Percentiles rank a stretch among this genome's conserved stretches.
These are phyloP conservation scores for Agrilus cyanescens DNA, from an alignment of 2,888 invertebrate genomes.

Conservation along the genomic window DNA sequence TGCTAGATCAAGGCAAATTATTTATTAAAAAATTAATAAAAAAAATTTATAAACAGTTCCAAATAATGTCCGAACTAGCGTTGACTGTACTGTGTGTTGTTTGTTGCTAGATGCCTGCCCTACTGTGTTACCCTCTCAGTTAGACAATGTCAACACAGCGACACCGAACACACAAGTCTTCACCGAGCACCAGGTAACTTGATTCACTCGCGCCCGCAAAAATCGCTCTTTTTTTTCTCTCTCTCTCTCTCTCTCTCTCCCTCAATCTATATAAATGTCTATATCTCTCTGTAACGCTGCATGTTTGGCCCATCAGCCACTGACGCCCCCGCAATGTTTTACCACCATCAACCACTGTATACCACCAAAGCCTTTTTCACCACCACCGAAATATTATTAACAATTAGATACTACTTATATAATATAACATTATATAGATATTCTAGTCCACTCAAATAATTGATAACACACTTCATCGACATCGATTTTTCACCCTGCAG, in stretches of 20 bases:
- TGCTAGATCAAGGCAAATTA: too few species aligned
- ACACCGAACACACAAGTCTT: constrained; percentile 37
- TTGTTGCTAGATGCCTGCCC: constrained; percentile 94
- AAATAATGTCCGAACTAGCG: constrained; percentile 23
- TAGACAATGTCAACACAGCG: constrained; percentile 71
- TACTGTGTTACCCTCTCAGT: constrained; percentile 66
- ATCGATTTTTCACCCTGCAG: too few species aligned
- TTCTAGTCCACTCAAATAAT: too few species aligned
- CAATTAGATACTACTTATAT: too few species aligned
- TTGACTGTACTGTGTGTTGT: constrained; percentile 67
- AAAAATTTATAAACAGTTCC: constrained; percentile 9
- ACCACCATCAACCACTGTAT: not conserved
- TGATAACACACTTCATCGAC: too few species aligned
- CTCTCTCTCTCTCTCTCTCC: constrained; percentile 12
- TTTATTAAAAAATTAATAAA: too few species aligned
- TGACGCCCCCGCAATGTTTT: not conserved
- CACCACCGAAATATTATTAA: too few species aligned
- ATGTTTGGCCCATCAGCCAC: constrained; percentile 6
- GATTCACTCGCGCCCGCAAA: constrained; percentile 14
- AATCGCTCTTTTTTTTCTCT: constrained; percentile 16
- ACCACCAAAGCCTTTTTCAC: not conserved
- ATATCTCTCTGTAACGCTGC: constrained; percentile 13
- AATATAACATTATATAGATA: too few species aligned
- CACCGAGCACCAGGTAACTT: constrained; percentile 35
- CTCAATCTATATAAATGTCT: constrained; percentile 15